These are phyloP conservation scores for Acinonyx jubatus DNA, from an alignment of 2,113 vertebrate species.

Conservation along the genomic window DNA sequence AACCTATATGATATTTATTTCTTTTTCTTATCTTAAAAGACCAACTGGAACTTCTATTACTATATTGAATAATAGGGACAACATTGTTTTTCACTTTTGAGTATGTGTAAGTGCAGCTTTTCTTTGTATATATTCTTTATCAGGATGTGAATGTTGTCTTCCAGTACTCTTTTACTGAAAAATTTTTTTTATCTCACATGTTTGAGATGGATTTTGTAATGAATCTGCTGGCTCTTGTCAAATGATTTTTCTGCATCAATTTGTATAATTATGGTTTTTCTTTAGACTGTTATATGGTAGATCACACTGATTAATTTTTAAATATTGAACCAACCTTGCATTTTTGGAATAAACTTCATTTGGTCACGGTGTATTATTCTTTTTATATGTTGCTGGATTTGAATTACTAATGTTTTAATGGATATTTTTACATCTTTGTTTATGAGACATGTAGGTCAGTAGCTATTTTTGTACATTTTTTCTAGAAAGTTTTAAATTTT, in stretches of 20 bases:
- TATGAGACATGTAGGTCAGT: neutral
- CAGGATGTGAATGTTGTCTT: neutral
- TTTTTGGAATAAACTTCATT: neutral
- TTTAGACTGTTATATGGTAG: neutral
- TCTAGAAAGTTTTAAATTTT: neutral
- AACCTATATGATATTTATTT: neutral
- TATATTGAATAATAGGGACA: neutral
- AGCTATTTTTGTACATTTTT: neutral
- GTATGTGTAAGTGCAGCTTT: neutral
- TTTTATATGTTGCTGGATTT: neutral
- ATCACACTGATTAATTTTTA: neutral
- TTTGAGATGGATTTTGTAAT: neutral
- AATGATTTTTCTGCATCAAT: neutral
- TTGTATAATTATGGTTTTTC: neutral
- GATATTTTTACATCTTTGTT: neutral
- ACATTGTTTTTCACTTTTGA: neutral
- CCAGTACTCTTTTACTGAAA: neutral
- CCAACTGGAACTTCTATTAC: neutral
- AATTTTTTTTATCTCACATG: neutral
- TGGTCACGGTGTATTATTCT: too few species aligned
- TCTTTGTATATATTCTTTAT: neutral
- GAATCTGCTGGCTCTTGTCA: neutral
- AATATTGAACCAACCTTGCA: neutral
- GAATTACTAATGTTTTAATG: neutral
- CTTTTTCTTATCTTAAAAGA: neutral